A percentile compares a stretch with the other conserved stretches of the same genome.
Conservation (phyloP, 92 coral and sea anemone species). For the Anthopleura xanthogrammica region DNA sequence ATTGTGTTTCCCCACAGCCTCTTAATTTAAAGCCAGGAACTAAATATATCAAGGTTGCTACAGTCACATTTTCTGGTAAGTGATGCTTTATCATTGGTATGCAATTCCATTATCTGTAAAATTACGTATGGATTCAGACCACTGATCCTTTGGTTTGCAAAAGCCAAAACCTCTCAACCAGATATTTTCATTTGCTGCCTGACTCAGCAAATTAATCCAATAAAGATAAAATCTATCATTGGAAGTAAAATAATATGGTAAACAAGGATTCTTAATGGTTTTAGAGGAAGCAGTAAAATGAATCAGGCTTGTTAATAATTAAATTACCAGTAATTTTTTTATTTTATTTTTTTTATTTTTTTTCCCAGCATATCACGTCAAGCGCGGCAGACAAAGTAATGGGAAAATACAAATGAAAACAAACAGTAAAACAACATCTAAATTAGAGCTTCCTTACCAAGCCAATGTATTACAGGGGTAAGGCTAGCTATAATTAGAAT, state of each 20-base stretch:
- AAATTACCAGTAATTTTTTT: no score
- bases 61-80: constrained; percentile 88
- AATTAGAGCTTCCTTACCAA: constrained; percentile 84
- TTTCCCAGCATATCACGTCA: constrained; percentile 76
- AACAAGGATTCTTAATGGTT: no score
- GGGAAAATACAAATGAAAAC: constrained; percentile 82
- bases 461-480: constrained; percentile 94
- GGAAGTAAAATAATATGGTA: no score
- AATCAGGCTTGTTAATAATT: no score
- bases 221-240: background rate
- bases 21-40: constrained; percentile 81
- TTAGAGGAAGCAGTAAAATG: no score
- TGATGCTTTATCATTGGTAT: no score
- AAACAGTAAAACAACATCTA: constrained; percentile 77
- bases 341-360: background rate
- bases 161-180: no score
- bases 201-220: no score
- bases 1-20: constrained; percentile 47
- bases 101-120: background rate
- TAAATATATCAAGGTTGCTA: constrained; percentile 75
- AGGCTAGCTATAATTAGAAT: no score
- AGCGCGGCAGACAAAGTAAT: constrained; percentile 72
- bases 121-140: background rate
- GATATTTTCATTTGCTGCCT: background rate
- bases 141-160: no score